Evolutionary conservation across 2,888 invertebrate genomes (phyloP).

Genomic region (Trachelus tabidus): DNA sequence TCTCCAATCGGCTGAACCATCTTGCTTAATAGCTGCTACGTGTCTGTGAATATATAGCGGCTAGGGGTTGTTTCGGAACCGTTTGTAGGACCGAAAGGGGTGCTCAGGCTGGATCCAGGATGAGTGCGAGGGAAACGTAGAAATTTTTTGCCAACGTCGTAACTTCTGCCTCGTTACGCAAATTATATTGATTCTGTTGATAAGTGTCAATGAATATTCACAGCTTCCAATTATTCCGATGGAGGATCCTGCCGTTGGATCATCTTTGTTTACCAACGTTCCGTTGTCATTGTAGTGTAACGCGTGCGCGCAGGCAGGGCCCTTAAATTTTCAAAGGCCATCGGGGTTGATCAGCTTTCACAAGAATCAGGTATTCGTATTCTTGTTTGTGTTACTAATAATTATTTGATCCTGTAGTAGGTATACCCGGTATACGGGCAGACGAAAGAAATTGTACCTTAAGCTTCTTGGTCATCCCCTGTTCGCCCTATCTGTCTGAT

Average conservation of each 20-base stretch:
- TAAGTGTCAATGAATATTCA: not conserved
- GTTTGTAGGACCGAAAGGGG: not conserved
- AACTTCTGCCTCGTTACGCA: conserved; percentile 17
- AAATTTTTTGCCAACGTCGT: not conserved
- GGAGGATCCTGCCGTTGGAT: not conserved
- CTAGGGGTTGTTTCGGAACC: not conserved
- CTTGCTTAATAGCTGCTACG: conserved; percentile 59
- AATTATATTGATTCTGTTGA: conserved; percentile 10
- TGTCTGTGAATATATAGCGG: conserved; percentile 57
- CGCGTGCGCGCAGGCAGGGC: not conserved
- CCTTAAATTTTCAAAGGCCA: not conserved
- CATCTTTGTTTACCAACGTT: not conserved
- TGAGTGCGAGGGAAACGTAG: not conserved
- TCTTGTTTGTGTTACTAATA: too few relatives aligned
- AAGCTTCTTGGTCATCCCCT: not conserved
- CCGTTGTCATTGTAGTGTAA: not conserved
- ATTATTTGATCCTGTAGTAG: not conserved
- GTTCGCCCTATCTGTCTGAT: not conserved
- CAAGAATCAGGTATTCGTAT: too few relatives aligned
- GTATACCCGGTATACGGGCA: not conserved
- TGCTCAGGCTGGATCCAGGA: not conserved
- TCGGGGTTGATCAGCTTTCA: not conserved
- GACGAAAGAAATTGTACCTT: not conserved
- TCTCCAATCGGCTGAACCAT: conserved; percentile 45
- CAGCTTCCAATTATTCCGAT: not conserved